Base-by-base conservation (phyloP, 2,113 vertebrate genomes). In the Seriola quinqueradiata region DNA sequence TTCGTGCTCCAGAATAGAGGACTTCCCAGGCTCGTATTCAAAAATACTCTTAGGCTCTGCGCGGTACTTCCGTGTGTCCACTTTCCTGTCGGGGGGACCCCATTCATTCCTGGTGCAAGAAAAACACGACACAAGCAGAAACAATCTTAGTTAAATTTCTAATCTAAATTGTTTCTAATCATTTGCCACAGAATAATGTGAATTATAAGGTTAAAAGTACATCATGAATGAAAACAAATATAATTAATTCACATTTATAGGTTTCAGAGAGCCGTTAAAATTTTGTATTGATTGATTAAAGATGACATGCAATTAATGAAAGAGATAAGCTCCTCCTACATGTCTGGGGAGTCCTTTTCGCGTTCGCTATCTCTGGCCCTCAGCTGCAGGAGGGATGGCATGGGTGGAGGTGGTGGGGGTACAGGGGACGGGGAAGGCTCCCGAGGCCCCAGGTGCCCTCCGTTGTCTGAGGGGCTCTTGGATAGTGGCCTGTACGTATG, bases 1-100 rank as follows among this genome's bases (percentile, higher is more conserved):
- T 88, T 99, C 98, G 0, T 98, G 98, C 66, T 99, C 97, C 77
- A 99, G 94, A 89, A 99, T 97, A 0, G 98, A 99, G 3, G 98
- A 99, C 88, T 98, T 99, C 61, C 98, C 98, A 0, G 98, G 98
- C 89, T 99, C 98, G 3, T 99, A 99, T 57, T 99, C 98, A 95
- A 99, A 99, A 93, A 99, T 99, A 86, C 98, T 99, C 90, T 97
- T 96, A 19, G 98, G 98, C 85, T 99, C 98, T 2, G 98, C 99
- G 0, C 98, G 97, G 84, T 99, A 99, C 92, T 95, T 98, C 54
- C 98, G 95, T 2, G 98, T 99, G 83, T 99, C 98, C 28, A 99
- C 98, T 92, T 99, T 99, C 86, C 97, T 96, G 92, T 99, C 97
- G 2, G 97, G 97, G 65, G 98, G 98, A 70, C 97, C 97, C 98